phyloP scores from a whole-genome alignment of 2,113 vertebrate species.

The Heterotis niloticus region DNA sequence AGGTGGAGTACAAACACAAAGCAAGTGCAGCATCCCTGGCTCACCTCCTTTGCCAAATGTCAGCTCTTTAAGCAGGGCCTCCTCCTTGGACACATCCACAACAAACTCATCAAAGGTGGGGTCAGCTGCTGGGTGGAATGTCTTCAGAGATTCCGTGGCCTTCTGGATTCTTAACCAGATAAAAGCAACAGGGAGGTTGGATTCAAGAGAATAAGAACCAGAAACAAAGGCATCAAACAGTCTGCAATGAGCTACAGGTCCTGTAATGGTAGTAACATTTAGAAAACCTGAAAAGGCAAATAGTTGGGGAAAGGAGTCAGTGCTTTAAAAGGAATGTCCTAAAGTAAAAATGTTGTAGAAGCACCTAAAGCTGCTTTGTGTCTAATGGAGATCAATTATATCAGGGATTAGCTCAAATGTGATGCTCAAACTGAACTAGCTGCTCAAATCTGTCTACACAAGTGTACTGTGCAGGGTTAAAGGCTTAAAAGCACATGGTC shows the following conservation, averaged over 20 bases:
- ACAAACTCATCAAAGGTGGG: slow-evolving; percentile 86
- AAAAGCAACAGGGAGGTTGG: not conserved
- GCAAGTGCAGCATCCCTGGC: not conserved
- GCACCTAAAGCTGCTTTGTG: slow-evolving; percentile 41
- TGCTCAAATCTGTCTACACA: slow-evolving; percentile 26
- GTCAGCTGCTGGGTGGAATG: slow-evolving; percentile 81
- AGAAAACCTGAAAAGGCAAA: not conserved
- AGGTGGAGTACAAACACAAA: too few species aligned
- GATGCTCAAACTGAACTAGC: slow-evolving; percentile 25
- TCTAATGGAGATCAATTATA: slow-evolving; percentile 60
- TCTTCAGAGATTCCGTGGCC: slow-evolving; percentile 87
- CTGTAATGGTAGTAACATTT: too few species aligned
- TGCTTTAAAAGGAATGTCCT: not conserved
- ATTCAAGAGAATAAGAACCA: not conserved
- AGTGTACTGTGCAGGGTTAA: slow-evolving; percentile 30
- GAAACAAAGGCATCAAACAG: too few species aligned
- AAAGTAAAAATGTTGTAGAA: not conserved
- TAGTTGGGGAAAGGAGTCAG: not conserved
- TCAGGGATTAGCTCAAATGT: slow-evolving; percentile 39
- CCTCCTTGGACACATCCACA: slow-evolving; percentile 78
- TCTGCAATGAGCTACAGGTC: too few species aligned
- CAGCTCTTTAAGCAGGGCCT: slow-evolving; percentile 77
- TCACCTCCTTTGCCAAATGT: slow-evolving; percentile 81
- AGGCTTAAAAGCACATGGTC: slow-evolving; percentile 42
- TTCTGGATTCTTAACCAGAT: slow-evolving; percentile 80